phyloP scores from a whole-genome alignment of 1,140 invertebrate genomes.

The Anagrus nilaparvatae region DNA sequence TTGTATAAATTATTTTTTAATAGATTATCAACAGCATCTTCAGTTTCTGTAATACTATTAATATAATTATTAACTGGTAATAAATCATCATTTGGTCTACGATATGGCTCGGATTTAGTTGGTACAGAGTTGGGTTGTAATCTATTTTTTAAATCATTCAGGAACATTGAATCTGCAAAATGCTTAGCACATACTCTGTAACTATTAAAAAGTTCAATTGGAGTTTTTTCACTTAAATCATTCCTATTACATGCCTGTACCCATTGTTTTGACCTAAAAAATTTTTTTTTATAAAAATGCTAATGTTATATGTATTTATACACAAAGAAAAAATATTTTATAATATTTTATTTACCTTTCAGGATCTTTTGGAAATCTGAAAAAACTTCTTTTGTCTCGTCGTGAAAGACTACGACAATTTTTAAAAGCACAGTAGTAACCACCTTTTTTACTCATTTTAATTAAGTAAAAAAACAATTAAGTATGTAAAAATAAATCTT shows the following conservation, averaged over 20 bases:
- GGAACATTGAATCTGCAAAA: conserved; percentile 15
- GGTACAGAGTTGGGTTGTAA: conserved; percentile 14
- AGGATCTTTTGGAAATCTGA: conserved; percentile 15
- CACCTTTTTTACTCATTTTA: conserved; percentile 15
- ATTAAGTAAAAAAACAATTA: no score
- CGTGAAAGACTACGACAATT: conserved; percentile 13
- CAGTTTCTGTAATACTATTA: no score
- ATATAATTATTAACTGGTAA: no score
- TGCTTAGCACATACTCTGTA: conserved; percentile 15
- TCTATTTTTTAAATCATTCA: conserved; percentile 15
- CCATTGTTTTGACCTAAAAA: conserved; percentile 12
- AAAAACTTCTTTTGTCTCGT: conserved; percentile 14
- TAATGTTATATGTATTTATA: neutral
- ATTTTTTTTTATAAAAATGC: neutral
- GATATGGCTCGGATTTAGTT: no score
- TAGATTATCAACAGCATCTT: no score
- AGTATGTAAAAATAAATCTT: no score
- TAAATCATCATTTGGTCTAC: no score
- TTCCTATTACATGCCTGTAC: conserved; percentile 10
- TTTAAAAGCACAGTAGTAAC: conserved; percentile 15
- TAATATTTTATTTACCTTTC: conserved; percentile 1
- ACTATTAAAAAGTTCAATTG: conserved; percentile 14
- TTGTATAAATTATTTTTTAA: no score
- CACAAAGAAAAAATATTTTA: neutral
- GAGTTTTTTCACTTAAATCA: conserved; percentile 13